Percentiles rank a stretch among this genome's conserved stretches.
Evolutionary conservation across 2,113 vertebrate species (phyloP).

Genomic region (Gymnobelideus leadbeateri): DNA sequence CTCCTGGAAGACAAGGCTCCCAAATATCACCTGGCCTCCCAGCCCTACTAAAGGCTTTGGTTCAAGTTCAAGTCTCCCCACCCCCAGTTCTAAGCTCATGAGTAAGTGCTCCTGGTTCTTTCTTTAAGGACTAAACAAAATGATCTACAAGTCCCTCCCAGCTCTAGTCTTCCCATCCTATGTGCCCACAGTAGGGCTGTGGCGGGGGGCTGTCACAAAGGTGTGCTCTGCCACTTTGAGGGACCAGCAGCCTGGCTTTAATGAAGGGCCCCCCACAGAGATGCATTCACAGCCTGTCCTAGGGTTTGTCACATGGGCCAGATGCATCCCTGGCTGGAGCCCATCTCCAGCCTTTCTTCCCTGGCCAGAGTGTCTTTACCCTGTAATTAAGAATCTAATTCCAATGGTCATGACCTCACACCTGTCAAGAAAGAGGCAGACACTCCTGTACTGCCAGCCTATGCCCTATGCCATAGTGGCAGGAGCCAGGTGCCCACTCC

Average conservation of each 20-base stretch:
- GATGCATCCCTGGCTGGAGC: background rate
- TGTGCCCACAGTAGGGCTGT: background rate
- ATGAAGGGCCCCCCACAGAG: background rate
- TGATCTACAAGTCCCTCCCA: background rate
- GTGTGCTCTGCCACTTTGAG: background rate
- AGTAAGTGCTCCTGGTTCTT: background rate
- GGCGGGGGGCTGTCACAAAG: background rate
- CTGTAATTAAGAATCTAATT: conserved; percentile 77
- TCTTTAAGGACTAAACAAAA: background rate
- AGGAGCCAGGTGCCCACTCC: background rate
- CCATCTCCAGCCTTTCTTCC: conserved; percentile 32
- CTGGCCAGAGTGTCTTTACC: conserved; percentile 56
- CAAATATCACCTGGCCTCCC: background rate
- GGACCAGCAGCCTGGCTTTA: background rate
- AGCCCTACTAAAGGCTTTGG: background rate
- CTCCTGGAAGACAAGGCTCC: background rate
- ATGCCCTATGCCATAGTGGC: background rate
- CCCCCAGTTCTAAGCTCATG: background rate
- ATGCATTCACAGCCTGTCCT: background rate
- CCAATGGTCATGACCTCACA: conserved; percentile 13
- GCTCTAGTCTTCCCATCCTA: background rate
- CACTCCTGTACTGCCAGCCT: background rate
- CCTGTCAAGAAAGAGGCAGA: background rate
- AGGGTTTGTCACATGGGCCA: background rate
- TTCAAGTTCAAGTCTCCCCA: background rate